Conservation (phyloP, 2,797 vertebrate genomes). For the Anas bernieri region DNA sequence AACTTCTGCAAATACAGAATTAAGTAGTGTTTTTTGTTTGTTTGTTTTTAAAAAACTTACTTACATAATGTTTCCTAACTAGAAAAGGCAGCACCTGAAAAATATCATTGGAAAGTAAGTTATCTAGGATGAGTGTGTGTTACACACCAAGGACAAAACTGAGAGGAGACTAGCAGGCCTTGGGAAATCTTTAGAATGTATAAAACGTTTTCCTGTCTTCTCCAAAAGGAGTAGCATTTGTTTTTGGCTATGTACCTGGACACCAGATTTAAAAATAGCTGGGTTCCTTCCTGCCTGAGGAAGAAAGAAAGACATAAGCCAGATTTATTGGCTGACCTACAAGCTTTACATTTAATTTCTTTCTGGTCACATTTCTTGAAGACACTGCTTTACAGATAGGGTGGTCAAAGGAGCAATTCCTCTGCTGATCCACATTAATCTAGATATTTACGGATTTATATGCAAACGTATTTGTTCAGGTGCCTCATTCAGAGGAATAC, state of each 20-base stretch:
- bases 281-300: conserved; percentile 67
- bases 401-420: conserved; percentile 19
- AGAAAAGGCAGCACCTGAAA: not conserved
- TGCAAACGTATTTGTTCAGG: not conserved
- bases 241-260: conserved; percentile 54
- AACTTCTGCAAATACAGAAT: not conserved
- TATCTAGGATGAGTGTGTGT: not conserved
- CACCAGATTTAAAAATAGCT: conserved; percentile 68
- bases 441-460: not conserved
- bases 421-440: not conserved
- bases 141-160: not conserved
- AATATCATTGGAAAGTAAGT: not conserved
- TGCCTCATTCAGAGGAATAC: not conserved
- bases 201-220: conserved; percentile 27
- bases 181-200: not conserved
- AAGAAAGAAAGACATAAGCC: conserved; percentile 25
- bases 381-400: not conserved
- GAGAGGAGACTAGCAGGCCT: not conserved
- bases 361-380: conserved; percentile 15
- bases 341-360: conserved; percentile 32
- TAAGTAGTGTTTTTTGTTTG: not conserved
- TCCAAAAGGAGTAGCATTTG: conserved; percentile 19
- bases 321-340: conserved; percentile 51
- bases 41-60: not conserved
- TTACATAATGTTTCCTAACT: not conserved